These are phyloP conservation scores for Fragum whitleyi DNA, from an alignment of 2,888 invertebrate genomes.

Conservation along the genomic window DNA sequence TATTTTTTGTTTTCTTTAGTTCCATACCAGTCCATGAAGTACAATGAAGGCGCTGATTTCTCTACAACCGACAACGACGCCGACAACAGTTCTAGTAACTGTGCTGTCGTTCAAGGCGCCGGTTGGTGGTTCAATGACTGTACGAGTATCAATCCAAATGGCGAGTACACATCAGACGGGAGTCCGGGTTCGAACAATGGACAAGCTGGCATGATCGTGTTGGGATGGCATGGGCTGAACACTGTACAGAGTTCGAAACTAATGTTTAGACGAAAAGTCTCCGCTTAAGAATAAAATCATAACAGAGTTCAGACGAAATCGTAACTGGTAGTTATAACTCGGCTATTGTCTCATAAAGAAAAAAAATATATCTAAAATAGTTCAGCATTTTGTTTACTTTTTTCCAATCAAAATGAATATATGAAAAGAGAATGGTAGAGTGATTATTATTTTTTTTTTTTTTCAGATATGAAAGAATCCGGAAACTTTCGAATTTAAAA, in stretches of 20 bases:
- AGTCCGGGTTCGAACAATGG: background rate
- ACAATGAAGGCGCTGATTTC: conserved; percentile 3
- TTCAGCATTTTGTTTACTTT: too few species aligned
- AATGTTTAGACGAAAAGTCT: conserved; percentile 2
- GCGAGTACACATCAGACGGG: background rate
- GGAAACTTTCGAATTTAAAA: too few species aligned
- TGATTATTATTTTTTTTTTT: too few species aligned
- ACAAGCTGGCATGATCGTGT: conserved; percentile 6
- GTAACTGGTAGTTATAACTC: too few species aligned
- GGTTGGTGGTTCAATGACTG: conserved; percentile 23
- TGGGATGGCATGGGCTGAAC: conserved; percentile 1
- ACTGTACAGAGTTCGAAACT: conserved; percentile 1
- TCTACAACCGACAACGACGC: background rate
- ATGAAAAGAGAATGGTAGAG: too few species aligned
- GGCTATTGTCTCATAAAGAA: too few species aligned
- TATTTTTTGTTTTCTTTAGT: too few species aligned
- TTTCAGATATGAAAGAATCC: too few species aligned
- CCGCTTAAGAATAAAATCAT: too few species aligned
- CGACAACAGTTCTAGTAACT: conserved; percentile 1
- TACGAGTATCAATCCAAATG: conserved; percentile 7
- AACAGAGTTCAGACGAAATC: too few species aligned
- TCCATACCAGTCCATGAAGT: conserved; percentile 14
- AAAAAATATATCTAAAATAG: too few species aligned
- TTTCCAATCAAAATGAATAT: too few species aligned
- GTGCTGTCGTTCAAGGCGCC: background rate